A percentile compares a stretch with the other conserved stretches of the same genome.
These are phyloP conservation scores for Martes martes DNA, from an alignment of 2,113 vertebrate species.

Conservation along the genomic window DNA sequence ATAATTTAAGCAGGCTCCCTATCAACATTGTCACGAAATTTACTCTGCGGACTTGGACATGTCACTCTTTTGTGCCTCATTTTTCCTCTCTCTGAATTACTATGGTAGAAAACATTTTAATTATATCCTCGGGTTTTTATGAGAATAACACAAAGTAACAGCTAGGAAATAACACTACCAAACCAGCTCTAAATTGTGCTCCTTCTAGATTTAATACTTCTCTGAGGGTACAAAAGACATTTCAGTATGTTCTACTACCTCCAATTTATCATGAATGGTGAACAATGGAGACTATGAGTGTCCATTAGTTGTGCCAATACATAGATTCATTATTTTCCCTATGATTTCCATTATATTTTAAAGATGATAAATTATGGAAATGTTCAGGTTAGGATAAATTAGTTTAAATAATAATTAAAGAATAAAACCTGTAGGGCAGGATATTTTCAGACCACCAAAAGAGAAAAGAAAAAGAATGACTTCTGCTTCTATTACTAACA, in stretches of 20 bases:
- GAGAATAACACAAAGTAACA: not conserved
- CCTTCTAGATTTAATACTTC: not conserved
- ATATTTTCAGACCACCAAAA: not conserved
- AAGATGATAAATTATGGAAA: not conserved
- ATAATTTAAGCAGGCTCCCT: not conserved
- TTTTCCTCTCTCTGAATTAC: not conserved
- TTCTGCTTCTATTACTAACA: not conserved
- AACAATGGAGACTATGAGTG: not conserved
- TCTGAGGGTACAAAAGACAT: not conserved
- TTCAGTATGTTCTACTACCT: not conserved
- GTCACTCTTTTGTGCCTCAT: not conserved
- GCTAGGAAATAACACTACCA: not conserved
- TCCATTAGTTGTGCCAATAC: not conserved
- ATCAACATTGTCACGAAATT: not conserved
- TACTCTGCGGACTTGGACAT: not conserved
- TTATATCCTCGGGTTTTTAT: not conserved
- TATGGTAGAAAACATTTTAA: not conserved
- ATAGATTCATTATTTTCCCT: not conserved
- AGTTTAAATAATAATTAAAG: constrained; percentile 3
- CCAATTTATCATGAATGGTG: not conserved
- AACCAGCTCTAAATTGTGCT: not conserved
- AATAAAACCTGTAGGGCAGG: not conserved
- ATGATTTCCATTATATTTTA: not conserved
- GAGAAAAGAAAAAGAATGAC: not conserved
- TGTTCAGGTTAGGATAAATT: not conserved